Conservation (phyloP, 2,113 vertebrate species). For the Chlamydotis undulata region DNA sequence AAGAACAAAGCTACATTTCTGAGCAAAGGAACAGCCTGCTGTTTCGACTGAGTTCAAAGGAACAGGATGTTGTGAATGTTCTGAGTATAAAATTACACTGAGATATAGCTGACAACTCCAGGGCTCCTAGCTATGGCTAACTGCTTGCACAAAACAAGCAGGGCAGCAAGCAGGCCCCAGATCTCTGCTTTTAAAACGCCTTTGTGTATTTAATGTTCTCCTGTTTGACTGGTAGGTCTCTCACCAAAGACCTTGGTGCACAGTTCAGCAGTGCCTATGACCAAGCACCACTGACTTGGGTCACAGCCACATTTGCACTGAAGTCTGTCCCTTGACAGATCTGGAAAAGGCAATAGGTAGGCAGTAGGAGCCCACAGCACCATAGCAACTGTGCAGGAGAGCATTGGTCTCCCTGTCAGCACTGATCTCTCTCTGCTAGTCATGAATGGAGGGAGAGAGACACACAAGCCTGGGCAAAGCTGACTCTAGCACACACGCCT, state of each 20-base stretch:
- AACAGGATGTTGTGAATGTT: not conserved
- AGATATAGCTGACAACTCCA: not conserved
- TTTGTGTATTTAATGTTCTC: not conserved
- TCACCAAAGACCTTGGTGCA: not conserved
- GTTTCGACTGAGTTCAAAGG: not conserved
- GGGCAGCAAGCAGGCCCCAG: not conserved
- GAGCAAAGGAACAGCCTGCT: constrained; percentile 3
- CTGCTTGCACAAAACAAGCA: not conserved
- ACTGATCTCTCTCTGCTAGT: not conserved
- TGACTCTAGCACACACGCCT: not conserved
- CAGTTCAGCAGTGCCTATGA: not conserved
- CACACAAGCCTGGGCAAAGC: not conserved
- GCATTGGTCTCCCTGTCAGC: not conserved
- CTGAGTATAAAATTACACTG: not conserved
- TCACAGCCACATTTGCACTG: not conserved
- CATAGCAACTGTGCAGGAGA: not conserved
- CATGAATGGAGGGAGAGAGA: not conserved
- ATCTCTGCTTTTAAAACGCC: not conserved
- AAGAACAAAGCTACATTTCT: not conserved
- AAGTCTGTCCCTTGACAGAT: not conserved
- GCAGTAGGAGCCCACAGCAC: not conserved
- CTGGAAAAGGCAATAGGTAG: not conserved
- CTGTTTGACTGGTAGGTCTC: not conserved
- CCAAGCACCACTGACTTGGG: not conserved
- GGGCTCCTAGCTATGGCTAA: not conserved